Conservation (phyloP, 2,797 vertebrate genomes). For the Poliocrania exsul region DNA sequence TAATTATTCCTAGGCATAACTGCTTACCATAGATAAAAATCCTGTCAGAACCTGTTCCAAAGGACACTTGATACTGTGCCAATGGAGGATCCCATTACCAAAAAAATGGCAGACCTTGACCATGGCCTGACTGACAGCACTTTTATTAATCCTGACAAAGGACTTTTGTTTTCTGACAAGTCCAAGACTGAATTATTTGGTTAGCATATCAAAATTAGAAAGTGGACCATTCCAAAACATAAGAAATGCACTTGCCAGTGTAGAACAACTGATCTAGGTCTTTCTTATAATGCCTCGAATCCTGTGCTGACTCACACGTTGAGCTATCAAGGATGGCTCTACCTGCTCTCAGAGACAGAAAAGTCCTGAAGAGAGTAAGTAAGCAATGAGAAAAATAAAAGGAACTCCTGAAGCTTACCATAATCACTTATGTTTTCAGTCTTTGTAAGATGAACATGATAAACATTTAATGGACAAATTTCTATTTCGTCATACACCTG, state of each 20-base stretch:
- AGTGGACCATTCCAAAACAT: background rate
- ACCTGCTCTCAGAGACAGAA: background rate
- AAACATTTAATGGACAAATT: slow-evolving; percentile 75
- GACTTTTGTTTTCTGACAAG: background rate
- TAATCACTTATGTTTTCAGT: slow-evolving; percentile 74
- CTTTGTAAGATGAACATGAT: slow-evolving; percentile 76
- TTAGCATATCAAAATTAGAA: background rate
- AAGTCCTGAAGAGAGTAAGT: background rate
- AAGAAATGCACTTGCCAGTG: background rate
- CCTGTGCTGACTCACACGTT: background rate
- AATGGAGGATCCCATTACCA: background rate
- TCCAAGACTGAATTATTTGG: background rate
- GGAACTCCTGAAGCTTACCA: slow-evolving; percentile 59
- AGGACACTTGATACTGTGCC: background rate
- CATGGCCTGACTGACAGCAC: background rate
- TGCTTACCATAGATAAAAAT: fast-evolving
- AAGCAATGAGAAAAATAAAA: background rate
- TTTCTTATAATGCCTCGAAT: background rate
- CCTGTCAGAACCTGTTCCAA: background rate
- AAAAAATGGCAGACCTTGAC: background rate
- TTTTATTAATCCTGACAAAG: background rate
- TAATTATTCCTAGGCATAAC: background rate
- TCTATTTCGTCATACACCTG: slow-evolving; percentile 85
- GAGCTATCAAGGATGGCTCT: background rate
- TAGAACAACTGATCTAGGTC: background rate